Conservation (phyloP, 2,888 invertebrate species). For the Chrysotoxum bicinctum region DNA sequence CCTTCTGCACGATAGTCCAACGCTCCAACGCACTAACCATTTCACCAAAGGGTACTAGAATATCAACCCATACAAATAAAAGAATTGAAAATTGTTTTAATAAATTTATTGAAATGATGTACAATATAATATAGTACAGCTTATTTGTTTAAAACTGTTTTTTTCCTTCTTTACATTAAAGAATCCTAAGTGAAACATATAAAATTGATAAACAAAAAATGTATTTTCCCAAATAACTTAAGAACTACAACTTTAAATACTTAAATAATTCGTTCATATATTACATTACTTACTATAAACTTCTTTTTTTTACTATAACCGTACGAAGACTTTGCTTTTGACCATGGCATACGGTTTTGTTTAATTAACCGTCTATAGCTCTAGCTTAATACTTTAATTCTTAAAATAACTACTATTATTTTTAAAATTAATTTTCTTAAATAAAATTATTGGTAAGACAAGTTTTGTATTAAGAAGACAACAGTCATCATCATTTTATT, state of each 20-base stretch:
- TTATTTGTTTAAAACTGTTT: conserved; percentile 4
- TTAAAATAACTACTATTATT: conserved; percentile 1
- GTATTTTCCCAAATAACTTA: conserved; percentile 21
- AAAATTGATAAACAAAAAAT: background rate
- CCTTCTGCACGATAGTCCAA: too few species aligned
- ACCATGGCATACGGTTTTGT: conserved; percentile 43
- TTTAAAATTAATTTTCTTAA: conserved; percentile 5
- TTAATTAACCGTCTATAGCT: conserved; percentile 33
- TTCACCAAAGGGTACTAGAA: too few species aligned
- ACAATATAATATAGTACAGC: conserved; percentile 39
- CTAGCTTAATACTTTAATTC: conserved; percentile 36
- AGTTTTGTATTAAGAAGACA: conserved; percentile 60
- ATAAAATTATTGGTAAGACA: conserved; percentile 32
- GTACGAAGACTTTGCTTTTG: conserved; percentile 33
- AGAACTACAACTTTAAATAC: conserved; percentile 45
- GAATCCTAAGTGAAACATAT: conserved; percentile 27
- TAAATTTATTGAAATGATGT: conserved; percentile 57
- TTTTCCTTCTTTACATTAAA: conserved; percentile 14
- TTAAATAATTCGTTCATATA: conserved; percentile 41
- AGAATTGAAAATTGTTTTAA: conserved; percentile 6
- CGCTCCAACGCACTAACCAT: too few species aligned
- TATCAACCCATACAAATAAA: too few species aligned
- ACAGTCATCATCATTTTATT: conserved; percentile 50
- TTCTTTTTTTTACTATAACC: conserved; percentile 5
- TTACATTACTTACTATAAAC: conserved; percentile 46